Base-by-base conservation (phyloP, 1,140 invertebrate species). In the Camponotus pennsylvanicus region DNA sequence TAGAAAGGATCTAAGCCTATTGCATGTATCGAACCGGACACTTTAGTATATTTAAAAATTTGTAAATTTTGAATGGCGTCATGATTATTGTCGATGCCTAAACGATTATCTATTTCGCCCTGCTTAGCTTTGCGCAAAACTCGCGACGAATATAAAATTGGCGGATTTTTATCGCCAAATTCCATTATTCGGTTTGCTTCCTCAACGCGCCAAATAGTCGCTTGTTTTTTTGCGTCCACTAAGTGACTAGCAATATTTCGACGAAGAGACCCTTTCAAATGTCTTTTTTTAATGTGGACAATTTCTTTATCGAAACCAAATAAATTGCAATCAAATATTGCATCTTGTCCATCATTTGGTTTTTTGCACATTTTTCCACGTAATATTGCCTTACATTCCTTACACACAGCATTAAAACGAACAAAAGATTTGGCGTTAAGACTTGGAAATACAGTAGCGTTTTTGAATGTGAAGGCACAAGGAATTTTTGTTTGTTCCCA, bases 1-100 rank as follows among this genome's bases (percentile, higher is more conserved):
- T 75, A 61, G 27, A 75, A 75, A 2, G 34, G 71, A 42, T 61
- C 55, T 57, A 75, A 21, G 3, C 71, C 52, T 21, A 40, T 57
- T 7, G 1, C 18, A 57, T 75, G 49, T 57, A 75, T 75, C 0
- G 52, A 37, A 5, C 32, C 52, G 3, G n/a, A n/a, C n/a, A n/a
- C n/a, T n/a, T n/a, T n/a, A 3, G 34, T 40, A 15, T 75, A 75
- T 59, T 75, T 75, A 11, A 40, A 75, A 13, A 40, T 15, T 57
- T 75, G 52, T 3, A 75, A 40, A 57, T 75, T 75, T 75, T 1
- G 6, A 37, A 59, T 75, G 0, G 52, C 18, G 55, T 75, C 21
- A 21, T 21, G 0, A 21, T 21, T 21, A 21, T 21, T 21, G 21
- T 21, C 21, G 0, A 21, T 0, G 21, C 52, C 70, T 40, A 73